Conservation (phyloP, 2,797 vertebrate species). For the Mionectes olivaceus region DNA sequence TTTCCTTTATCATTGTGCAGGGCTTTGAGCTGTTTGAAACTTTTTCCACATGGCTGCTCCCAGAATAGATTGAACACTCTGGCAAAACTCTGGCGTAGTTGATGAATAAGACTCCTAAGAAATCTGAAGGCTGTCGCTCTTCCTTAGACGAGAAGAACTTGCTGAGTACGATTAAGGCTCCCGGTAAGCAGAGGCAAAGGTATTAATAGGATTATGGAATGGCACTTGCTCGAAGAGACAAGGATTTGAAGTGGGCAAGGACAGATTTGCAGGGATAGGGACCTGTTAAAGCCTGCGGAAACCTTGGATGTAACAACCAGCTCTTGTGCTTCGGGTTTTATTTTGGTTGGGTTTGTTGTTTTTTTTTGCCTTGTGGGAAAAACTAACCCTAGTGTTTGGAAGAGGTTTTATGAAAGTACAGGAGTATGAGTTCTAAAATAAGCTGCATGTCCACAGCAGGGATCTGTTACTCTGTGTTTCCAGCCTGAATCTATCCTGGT, state of each 20-base stretch:
- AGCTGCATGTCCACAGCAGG: background rate
- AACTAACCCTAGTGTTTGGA: background rate
- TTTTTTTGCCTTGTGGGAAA: background rate
- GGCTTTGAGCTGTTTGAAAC: slow-evolving; percentile 68
- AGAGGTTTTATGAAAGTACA: background rate
- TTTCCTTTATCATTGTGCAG: slow-evolving; percentile 70
- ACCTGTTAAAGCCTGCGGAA: background rate
- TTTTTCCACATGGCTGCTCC: slow-evolving; percentile 72
- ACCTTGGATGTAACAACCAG: background rate
- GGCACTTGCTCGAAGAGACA: slow-evolving; percentile 10
- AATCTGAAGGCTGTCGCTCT: slow-evolving; percentile 62
- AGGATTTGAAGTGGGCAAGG: background rate
- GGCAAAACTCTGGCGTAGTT: slow-evolving; percentile 28
- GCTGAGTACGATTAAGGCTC: slow-evolving; percentile 19
- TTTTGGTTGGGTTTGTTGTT: background rate
- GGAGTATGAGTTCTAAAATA: background rate
- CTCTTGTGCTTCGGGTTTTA: background rate
- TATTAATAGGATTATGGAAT: slow-evolving; percentile 65
- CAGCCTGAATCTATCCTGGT: background rate
- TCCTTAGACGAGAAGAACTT: slow-evolving; percentile 8
- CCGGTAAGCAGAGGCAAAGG: slow-evolving; percentile 51
- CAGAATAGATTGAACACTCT: slow-evolving; percentile 64
- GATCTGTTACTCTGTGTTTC: background rate
- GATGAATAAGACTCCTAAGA: slow-evolving; percentile 63
- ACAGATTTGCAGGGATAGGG: background rate